Base-by-base conservation (phyloP, 1,140 invertebrate species). In the Plectus sambesii region DNA sequence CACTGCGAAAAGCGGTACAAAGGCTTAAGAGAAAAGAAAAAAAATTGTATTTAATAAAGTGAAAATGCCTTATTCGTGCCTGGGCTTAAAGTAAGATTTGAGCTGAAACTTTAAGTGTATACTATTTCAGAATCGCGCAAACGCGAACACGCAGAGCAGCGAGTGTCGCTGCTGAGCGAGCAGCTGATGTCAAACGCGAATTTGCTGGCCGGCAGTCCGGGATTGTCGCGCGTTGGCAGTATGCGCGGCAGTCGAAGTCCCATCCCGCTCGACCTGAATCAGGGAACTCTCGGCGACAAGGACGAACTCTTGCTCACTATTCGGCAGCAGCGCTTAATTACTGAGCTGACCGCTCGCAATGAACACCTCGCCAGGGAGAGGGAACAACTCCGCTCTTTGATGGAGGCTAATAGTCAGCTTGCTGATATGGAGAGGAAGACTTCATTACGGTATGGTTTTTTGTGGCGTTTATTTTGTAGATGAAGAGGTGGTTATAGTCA, bases 181-280 rank as follows among this genome's bases (percentile, higher is more conserved):
- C 61, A 63, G 26, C 47, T 63, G 6, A 25, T 58, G 20, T 38
- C 50, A n/a, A 63, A 63, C 35, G 61, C 62, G 4, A 50, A 51
- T 51, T 36, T 63, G 1, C 49, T 63, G 4, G 55, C 41, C 27
- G 52, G 35, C 36, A 52, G 35, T 37, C 54, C 44, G 19, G 35
- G 24, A 30, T 39, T 49, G 36, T 46, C 26, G 30, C 15, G 42
- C 24, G 25, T 12, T 26, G 26, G 39, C n/a, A 56, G 22, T 38
- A 27, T 59, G 9, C 9, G 49, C 36, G 26, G 47, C 17, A 12
- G 25, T 26, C 38, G 36, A 38, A 27, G 6, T 15, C 19, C n/a
- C 36, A 26, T 17, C 17, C 27, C 22, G 22, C 49, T 27, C 43
- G 22, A 26, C 36, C 47, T 8, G 5, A 20, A 5, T 5, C 12